phyloP scores from a whole-genome alignment of 2,888 invertebrate species.

The Temnothorax ravouxi region DNA sequence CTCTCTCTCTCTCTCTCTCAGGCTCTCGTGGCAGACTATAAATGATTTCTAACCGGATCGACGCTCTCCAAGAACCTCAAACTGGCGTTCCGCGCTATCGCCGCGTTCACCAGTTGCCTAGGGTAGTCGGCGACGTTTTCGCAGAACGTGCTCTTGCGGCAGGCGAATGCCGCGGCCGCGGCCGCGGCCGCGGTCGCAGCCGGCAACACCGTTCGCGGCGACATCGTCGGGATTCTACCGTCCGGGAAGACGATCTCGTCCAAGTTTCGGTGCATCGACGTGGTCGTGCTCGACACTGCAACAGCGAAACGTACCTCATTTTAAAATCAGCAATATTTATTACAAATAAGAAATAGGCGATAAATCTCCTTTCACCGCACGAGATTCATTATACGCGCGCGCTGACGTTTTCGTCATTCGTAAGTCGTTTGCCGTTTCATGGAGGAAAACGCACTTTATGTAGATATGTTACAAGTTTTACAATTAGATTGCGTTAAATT shows the following conservation, averaged over 20 bases:
- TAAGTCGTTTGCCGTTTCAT: background rate
- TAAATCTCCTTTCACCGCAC: background rate
- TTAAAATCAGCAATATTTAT: background rate
- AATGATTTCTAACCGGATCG: constrained; percentile 72
- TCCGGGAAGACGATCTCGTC: constrained; percentile 80
- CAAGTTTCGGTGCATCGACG: constrained; percentile 28
- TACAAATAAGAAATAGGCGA: background rate
- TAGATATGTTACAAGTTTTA: background rate
- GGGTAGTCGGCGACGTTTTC: constrained; percentile 78
- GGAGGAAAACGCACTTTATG: background rate
- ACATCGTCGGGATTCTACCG: background rate
- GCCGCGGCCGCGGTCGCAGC: background rate
- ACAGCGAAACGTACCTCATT: background rate
- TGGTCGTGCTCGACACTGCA: background rate
- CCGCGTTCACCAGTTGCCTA: constrained; percentile 71
- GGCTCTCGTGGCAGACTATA: background rate
- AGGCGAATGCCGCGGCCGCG: constrained; percentile 54
- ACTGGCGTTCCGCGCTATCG: constrained; percentile 72
- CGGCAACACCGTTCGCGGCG: background rate
- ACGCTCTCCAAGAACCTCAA: constrained; percentile 74
- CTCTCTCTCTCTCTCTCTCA: no score
- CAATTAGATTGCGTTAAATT: background rate
- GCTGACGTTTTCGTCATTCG: background rate
- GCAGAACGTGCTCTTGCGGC: constrained; percentile 77
- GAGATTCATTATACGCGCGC: background rate